phyloP scores from a whole-genome alignment of 2,888 invertebrate genomes.

The Brenthis ino region DNA sequence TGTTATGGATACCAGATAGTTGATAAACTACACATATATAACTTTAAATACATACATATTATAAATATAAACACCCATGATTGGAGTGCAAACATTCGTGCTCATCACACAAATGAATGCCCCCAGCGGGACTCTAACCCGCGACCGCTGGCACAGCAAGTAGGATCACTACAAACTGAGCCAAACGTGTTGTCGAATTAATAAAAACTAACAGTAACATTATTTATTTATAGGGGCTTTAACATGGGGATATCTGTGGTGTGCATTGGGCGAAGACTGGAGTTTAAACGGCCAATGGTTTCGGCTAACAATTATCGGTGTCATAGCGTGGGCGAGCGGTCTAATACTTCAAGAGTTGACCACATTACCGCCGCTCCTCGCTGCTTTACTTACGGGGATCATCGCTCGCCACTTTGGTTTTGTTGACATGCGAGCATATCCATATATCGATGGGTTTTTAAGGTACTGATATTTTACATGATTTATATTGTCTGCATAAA shows the following conservation, averaged over 20 bases:
- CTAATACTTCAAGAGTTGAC: slow-evolving; percentile 57
- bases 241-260: slow-evolving; percentile 65
- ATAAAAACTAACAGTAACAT: background rate
- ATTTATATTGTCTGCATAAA: no score
- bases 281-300: slow-evolving; percentile 65
- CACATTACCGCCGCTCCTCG: slow-evolving; percentile 64
- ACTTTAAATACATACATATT: no score
- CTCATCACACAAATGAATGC: no score
- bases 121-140: no score
- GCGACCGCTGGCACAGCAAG: no score
- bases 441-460: slow-evolving; percentile 63
- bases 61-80: no score
- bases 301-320: slow-evolving; percentile 53
- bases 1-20: no score
- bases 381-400: slow-evolving; percentile 67
- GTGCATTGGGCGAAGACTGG: slow-evolving; percentile 63
- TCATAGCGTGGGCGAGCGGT: slow-evolving; percentile 64
- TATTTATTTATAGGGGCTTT: slow-evolving; percentile 52
- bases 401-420: slow-evolving; percentile 63
- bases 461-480: slow-evolving; percentile 51
- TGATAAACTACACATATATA: no score
- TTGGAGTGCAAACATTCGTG: no score
- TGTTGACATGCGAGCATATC: slow-evolving; percentile 66
- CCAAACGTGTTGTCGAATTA: background rate
- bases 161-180: no score